phyloP scores from a whole-genome alignment of 2,888 invertebrate genomes.

The Conomelus anceps region DNA sequence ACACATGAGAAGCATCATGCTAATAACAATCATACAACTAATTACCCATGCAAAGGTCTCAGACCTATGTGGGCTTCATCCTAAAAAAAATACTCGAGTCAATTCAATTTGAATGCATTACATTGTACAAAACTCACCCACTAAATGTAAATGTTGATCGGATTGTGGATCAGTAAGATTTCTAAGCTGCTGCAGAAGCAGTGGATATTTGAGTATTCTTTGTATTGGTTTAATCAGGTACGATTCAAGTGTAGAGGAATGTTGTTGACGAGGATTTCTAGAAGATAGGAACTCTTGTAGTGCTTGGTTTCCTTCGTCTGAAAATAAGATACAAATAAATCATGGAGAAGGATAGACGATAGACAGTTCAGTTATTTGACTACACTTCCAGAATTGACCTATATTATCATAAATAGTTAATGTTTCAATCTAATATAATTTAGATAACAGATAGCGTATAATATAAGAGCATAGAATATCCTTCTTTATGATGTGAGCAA shows the following conservation, averaged over 20 bases:
- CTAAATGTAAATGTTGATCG: conserved; percentile 90
- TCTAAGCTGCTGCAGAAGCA: conserved; percentile 88
- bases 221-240: conserved; percentile 98
- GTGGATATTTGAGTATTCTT: conserved; percentile 93
- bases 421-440: too few relatives aligned
- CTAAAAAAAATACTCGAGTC: too few relatives aligned
- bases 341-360: not conserved
- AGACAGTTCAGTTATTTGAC: not conserved
- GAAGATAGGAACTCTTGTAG: conserved; percentile 91
- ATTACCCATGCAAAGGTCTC: too few relatives aligned
- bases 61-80: too few relatives aligned
- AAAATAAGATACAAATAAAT: conserved; percentile 32
- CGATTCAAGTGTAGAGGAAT: conserved; percentile 93
- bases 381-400: too few relatives aligned
- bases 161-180: conserved; percentile 87
- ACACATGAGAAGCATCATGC: too few relatives aligned
- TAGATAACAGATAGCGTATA: too few relatives aligned
- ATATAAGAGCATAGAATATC: too few relatives aligned
- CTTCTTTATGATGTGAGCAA: too few relatives aligned
- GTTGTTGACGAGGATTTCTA: conserved; percentile 93
- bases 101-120: conserved; percentile 29
- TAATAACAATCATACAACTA: too few relatives aligned
- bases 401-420: too few relatives aligned
- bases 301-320: conserved; percentile 93
- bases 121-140: conserved; percentile 56